Conservation (phyloP, 2,797 vertebrate genomes). For the Micropoecilia bifurca region DNA sequence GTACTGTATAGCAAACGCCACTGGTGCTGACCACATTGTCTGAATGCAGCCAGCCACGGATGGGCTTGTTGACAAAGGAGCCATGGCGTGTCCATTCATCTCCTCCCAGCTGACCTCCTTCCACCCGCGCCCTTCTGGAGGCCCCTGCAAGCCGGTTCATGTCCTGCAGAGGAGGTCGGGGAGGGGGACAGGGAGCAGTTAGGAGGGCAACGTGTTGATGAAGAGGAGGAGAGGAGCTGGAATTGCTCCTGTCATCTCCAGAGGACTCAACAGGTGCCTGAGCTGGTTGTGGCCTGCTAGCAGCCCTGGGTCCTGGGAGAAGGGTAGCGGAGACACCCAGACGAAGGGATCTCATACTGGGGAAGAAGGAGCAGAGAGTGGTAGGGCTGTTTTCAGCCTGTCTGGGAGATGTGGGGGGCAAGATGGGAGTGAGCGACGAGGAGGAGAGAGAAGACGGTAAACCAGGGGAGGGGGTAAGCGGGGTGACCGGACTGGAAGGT, state of each 20-base stretch:
- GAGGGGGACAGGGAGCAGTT: conserved; percentile 85
- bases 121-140: conserved; percentile 93
- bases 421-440: conserved; percentile 87
- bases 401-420: conserved; percentile 79
- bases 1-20: conserved; percentile 94
- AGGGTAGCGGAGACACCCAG: conserved; percentile 87
- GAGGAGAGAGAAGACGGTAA: conserved; percentile 82
- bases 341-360: conserved; percentile 91
- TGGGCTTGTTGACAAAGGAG: conserved; percentile 98
- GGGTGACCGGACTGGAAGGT: conserved; percentile 74
- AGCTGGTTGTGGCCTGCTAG: conserved; percentile 64
- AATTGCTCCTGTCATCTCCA: conserved; percentile 65
- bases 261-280: conserved; percentile 64
- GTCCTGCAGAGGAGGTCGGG: conserved; percentile 90
- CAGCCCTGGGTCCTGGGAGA: conserved; percentile 81
- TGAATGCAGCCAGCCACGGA: conserved; percentile 94
- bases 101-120: conserved; percentile 96
- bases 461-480: conserved; percentile 73
- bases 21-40: conserved; percentile 94
- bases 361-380: conserved; percentile 96
- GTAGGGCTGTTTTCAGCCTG: conserved; percentile 90
- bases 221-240: conserved; percentile 65
- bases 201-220: conserved; percentile 73
- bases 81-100: conserved; percentile 98
- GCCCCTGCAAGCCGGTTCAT: conserved; percentile 98